phyloP scores from a whole-genome alignment of 2,113 vertebrate genomes.

The Neotragus moschatus region DNA sequence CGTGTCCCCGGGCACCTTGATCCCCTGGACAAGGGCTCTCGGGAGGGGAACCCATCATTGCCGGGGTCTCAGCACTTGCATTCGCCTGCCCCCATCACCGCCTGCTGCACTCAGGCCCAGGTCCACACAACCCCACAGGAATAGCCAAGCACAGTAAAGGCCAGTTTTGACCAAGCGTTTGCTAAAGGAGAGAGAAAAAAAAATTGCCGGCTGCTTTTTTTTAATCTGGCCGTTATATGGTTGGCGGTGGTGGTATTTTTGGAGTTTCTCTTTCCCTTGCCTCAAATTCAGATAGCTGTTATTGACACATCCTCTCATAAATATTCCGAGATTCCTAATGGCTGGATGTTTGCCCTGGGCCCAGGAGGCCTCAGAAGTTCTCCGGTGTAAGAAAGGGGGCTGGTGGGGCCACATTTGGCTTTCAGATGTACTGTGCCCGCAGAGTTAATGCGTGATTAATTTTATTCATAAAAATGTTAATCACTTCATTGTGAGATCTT shows the following conservation, averaged over 20 bases:
- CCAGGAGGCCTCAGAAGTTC: constrained; percentile 68
- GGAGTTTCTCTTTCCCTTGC: background rate
- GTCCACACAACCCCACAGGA: background rate
- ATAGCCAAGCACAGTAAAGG: background rate
- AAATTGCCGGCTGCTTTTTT: background rate
- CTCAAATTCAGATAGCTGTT: constrained; percentile 61
- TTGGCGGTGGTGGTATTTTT: background rate
- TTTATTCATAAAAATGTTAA: constrained; percentile 91
- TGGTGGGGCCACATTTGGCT: constrained; percentile 78
- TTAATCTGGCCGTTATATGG: background rate
- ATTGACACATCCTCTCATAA: constrained; percentile 67
- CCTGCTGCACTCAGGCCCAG: background rate
- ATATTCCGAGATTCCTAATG: constrained; percentile 63
- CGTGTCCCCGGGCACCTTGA: constrained; percentile 65
- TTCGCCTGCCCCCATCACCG: accelerated
- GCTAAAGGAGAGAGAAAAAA: background rate
- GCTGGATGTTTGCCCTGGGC: constrained; percentile 64
- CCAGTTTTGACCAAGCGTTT: background rate
- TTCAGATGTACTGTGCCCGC: constrained; percentile 79
- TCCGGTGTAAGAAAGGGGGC: constrained; percentile 60
- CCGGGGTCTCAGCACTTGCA: background rate
- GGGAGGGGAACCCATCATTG: background rate
- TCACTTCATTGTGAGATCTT: constrained; percentile 85
- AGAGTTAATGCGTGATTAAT: constrained; percentile 87
- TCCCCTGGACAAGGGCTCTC: background rate